Evolutionary conservation across 2,888 invertebrate species (phyloP), one percentile per base, ranked within the genome.

Genomic region (Plebejus melissa): DNA sequence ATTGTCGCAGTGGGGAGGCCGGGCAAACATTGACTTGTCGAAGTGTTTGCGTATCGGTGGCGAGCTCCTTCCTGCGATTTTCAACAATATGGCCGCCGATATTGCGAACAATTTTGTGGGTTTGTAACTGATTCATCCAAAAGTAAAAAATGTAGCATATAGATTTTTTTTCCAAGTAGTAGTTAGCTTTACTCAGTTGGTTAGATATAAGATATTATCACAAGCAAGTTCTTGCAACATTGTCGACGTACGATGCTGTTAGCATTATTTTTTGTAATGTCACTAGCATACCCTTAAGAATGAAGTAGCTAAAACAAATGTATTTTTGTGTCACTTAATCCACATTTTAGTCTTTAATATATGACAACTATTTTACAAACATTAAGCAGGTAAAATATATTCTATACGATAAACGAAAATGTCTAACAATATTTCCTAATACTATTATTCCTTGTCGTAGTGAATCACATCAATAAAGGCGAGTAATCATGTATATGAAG

Each of bases 21-120:
- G 82, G 83, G 88, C 90, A 88, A 92, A 93, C 88, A 92, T 91
- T 90, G 89, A 87, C 90, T 89, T 86, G 83, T 90, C 87, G 88
- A 88, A 89, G 86, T 91, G 90, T 92, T 91, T 92, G 86, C 85
- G 84, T 83, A 86, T 84, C 83, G 83, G 84, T 82, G 82, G 80
- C 77, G 77, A 75, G 79, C 80, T 80, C 80, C 84, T 83, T 84
- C 82, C 77, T 76, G 75, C 71, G 79, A 79, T 79, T 78, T 80
- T 80, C 79, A 77, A 74, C 75, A 74, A 76, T 76, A 58, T 76
- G 50, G 76, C 76, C 72, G 72, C 41, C 54, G 65, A 65, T 13
- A 69, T 57, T 46, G 69, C 74, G 36, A 69, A 74, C 65, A 65
- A 32, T 74, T 74, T 65, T 74, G 36, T 65, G 65, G 65, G 65